phyloP scores from a whole-genome alignment of 2,888 invertebrate genomes.

The Lagria hirta region DNA sequence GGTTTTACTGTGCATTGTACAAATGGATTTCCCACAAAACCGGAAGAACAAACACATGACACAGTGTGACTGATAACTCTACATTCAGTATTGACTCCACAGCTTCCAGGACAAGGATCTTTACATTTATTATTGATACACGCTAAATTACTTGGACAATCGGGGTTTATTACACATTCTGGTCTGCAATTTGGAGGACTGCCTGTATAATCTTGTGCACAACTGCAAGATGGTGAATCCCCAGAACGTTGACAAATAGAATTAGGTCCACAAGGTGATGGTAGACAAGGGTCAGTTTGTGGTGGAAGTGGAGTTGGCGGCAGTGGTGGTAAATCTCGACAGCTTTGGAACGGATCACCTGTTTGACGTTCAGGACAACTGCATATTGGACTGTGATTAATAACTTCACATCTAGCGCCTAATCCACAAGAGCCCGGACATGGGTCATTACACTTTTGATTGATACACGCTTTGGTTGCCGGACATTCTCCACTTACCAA shows the following conservation, averaged over 20 bases:
- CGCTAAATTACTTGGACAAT: constrained; percentile 74
- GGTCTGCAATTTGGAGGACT: constrained; percentile 81
- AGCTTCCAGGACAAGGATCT: constrained; percentile 81
- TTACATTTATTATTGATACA: constrained; percentile 79
- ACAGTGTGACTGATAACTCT: constrained; percentile 78
- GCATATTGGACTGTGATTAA: constrained; percentile 60
- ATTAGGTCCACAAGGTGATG: constrained; percentile 82
- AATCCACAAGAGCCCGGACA: constrained; percentile 60
- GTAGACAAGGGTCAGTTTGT: constrained; percentile 65
- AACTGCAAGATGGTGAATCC: constrained; percentile 72
- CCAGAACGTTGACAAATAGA: constrained; percentile 69
- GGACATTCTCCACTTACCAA: constrained; percentile 58
- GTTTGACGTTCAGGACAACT: constrained; percentile 60
- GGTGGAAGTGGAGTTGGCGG: constrained; percentile 48
- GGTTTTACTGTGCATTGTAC: constrained; percentile 69
- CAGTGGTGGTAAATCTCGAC: constrained; percentile 60
- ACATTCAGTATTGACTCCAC: constrained; percentile 79
- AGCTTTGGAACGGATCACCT: constrained; percentile 79
- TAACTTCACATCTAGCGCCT: constrained; percentile 58
- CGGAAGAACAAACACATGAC: constrained; percentile 74
- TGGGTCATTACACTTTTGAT: constrained; percentile 61
- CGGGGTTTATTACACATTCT: constrained; percentile 79
- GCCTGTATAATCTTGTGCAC: constrained; percentile 75
- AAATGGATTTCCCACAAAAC: constrained; percentile 81
- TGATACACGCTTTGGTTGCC: constrained; percentile 56